Conservation (phyloP, 2,113 vertebrate species). For the Eulemur rufifrons region DNA sequence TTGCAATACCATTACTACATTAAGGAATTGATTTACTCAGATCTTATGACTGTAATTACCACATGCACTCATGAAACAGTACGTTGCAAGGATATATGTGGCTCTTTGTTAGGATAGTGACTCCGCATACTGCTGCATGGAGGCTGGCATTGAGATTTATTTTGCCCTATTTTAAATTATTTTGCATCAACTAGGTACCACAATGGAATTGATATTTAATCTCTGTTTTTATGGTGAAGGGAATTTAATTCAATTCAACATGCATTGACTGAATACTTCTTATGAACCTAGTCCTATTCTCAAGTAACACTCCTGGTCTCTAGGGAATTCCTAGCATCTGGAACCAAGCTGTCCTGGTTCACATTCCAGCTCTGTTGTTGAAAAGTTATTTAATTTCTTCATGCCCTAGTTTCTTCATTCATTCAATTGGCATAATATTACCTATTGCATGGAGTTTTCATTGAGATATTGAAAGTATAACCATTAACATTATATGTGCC, state of each 20-base stretch:
- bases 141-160: conserved; percentile 35
- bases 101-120: not conserved
- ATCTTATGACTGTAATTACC: conserved; percentile 41
- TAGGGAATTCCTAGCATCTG: not conserved
- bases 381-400: not conserved
- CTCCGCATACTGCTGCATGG: not conserved
- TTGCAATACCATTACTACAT: conserved; percentile 38
- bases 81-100: not conserved
- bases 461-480: not conserved
- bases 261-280: not conserved
- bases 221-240: conserved; percentile 40
- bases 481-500: not conserved
- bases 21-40: conserved; percentile 75
- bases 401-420: not conserved
- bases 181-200: not conserved
- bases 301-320: not conserved
- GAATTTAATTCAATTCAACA: conserved; percentile 36
- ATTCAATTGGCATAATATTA: not conserved
- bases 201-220: not conserved
- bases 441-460: not conserved
- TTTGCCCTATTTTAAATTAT: conserved; percentile 39
- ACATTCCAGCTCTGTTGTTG: not conserved
- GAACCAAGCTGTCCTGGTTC: not conserved
- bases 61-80: conserved; percentile 49
- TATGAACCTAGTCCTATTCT: not conserved